Base-by-base conservation (phyloP, 2,113 vertebrate species). In the Colistium nudipinnis region DNA sequence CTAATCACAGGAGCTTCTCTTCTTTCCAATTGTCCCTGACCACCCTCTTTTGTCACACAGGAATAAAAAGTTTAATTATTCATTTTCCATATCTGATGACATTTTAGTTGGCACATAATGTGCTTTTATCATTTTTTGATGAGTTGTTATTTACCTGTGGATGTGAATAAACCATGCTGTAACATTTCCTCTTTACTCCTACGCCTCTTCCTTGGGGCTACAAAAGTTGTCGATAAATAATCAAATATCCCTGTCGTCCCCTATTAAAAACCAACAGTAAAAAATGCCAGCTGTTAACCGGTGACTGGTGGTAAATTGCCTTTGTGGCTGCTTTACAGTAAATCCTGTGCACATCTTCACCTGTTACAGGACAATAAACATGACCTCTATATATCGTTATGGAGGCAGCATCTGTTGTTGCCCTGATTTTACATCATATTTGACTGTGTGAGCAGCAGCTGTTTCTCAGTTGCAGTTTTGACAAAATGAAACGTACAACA, bases 401-500 rank as follows among this genome's bases (percentile, higher is more conserved):
- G 72, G 64, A 36, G 55, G 48, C 35, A 27, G 78, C 81, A 83
- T 73, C 83, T 85, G 83, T 49, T 75, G 69, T 54, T 70, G 44
- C 27, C n/a, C 39, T 61, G 33, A 45, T 49, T 71, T 35, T 44
- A 16, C 27, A 41, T 60, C 8, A 38, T 33, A 85, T 84, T 83
- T 84, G 84, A 80, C 61, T 80, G 64, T 70, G 52, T 55, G 24
- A 48, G 35, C 27, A 77, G 49, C 88, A 88, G 74, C 72, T 87
- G 89, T 66, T 73, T 90, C 55, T 87, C 86, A 59, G 82, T 87
- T 84, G 22, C 70, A 67, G 55, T 85, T 82, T 75, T 76, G 41
- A n/a, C n/a, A n/a, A n/a, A n/a, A n/a, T n/a, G n/a, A n/a, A n/a
- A n/a, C n/a, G 3, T 43, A 16, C 25, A 13, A 28, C 0, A 1